A percentile compares a stretch with the other conserved stretches of the same genome.
These are phyloP conservation scores for Asbolus verrucosus DNA, from an alignment of 1,140 invertebrate species.

Conservation along the genomic window DNA sequence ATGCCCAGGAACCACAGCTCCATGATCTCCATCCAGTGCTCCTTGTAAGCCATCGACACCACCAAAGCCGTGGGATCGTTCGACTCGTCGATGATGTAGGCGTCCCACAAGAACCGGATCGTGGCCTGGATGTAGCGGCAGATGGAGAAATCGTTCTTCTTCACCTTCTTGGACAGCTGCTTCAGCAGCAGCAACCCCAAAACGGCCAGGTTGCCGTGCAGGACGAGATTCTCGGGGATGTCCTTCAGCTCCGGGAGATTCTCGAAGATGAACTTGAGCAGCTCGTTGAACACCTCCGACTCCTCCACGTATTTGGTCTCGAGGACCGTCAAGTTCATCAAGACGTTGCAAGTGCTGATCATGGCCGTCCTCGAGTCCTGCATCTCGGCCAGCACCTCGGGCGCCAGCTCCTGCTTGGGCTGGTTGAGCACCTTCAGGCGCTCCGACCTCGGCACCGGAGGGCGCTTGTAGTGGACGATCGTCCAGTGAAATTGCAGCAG, in stretches of 20 bases:
- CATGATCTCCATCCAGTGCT: conserved; percentile 88
- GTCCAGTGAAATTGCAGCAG: conserved; percentile 87
- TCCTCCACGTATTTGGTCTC: conserved; percentile 85
- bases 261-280: conserved; percentile 89
- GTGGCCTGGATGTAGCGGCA: conserved; percentile 88
- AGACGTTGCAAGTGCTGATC: conserved; percentile 88
- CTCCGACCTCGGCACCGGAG: conserved; percentile 81
- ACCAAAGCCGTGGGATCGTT: conserved; percentile 83
- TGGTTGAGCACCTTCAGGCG: conserved; percentile 78
- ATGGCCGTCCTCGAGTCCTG: conserved; percentile 85
- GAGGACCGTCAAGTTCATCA: conserved; percentile 92
- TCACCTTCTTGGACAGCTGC: conserved; percentile 83
- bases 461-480: conserved; percentile 87
- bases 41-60: conserved; percentile 87
- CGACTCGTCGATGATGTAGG: conserved; percentile 88
- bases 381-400: conserved; percentile 81
- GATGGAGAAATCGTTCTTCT: conserved; percentile 89
- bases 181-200: conserved; percentile 86
- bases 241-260: conserved; percentile 87
- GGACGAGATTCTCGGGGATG: conserved; percentile 83
- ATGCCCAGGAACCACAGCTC: conserved; percentile 95
- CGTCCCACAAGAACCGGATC: conserved; percentile 92
- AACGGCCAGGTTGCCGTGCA: conserved; percentile 87
- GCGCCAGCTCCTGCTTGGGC: conserved; percentile 79
- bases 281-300: conserved; percentile 78